Base-by-base conservation (phyloP, 2,888 invertebrate species). In the Mantis religiosa region DNA sequence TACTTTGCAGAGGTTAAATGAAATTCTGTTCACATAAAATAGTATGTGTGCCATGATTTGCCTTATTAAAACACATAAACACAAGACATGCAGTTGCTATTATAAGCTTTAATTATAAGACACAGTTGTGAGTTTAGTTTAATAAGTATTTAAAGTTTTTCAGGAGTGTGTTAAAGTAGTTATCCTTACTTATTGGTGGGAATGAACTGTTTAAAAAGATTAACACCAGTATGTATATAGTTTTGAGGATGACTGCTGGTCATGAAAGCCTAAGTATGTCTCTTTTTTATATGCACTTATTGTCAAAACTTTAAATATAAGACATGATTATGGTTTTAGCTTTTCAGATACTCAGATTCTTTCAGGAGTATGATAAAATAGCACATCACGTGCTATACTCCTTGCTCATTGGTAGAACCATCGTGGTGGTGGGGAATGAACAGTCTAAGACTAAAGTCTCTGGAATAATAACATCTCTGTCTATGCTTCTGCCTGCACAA, bases 331-430 rank as follows among this genome's bases (percentile, higher is more conserved):
- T 71, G 54, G 54, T 71, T 84, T 9, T 84, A 90, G 91, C 91
- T 7, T 90, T 90, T 83, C 90, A 91, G 3, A 87, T 92, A 2
- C 88, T 91, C 6, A 91, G 91, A 34, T 92, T 92, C 88, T 92
- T 92, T 87, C 90, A 91, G 41, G 90, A 90, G 25, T 92, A 91
- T 82, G 87, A 90, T 9, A 90, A 91, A 83, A 91, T 90, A 3
- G 92, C 91, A 84, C 92, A 91, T 82, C 92, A 92, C 88, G 87
- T 92, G 28, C 30, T 92, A 0, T 92, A 91, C 89, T 92, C 92
- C 14, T 90, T 92, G 34, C 88, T 92, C 25, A 91, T 91, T 85
- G 91, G 91, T 8, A 88, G 91, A 82, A 90, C 90, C 7, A 89
- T 91, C 20, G 90, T 91, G 15, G 81, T 91, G 47, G 89, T 89